These are phyloP conservation scores for Caenorhabditis sp. DNA, from an alignment of 2,888 invertebrate species.

Conservation along the genomic window DNA sequence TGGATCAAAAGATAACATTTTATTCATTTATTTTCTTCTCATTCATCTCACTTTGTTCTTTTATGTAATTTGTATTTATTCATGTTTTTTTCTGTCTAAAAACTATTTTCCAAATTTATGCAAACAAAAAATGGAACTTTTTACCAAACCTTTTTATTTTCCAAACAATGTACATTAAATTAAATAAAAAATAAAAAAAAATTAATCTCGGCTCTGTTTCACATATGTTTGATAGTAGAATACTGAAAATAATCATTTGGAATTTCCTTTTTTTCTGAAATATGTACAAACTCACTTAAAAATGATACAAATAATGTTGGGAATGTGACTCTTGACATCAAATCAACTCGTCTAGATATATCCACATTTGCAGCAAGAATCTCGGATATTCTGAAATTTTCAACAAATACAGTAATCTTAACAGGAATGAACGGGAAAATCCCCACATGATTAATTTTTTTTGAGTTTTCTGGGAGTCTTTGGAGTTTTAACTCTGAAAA, in stretches of 20 bases:
- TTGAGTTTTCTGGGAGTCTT: too few species aligned
- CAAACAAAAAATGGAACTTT: too few species aligned
- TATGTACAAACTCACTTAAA: slow-evolving; percentile 44
- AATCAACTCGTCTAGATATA: slow-evolving; percentile 66
- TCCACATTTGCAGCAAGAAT: slow-evolving; percentile 44
- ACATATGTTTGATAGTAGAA: slow-evolving; percentile 67
- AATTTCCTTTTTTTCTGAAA: too few species aligned
- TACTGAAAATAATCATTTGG: slow-evolving; percentile 47
- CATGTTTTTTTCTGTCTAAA: neutral
- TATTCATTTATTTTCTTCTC: neutral
- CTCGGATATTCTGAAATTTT: slow-evolving; percentile 23
- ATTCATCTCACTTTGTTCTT: neutral
- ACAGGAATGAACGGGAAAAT: too few species aligned
- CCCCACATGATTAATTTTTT: too few species aligned
- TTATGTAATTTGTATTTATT: neutral
- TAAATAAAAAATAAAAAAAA: slow-evolving; percentile 3
- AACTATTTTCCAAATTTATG: too few species aligned
- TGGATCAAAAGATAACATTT: neutral
- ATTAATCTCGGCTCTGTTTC: slow-evolving; percentile 38
- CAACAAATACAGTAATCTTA: neutral
- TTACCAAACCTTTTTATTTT: neutral
- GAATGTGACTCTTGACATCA: slow-evolving; percentile 62
- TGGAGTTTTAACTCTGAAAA: too few species aligned
- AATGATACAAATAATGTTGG: slow-evolving; percentile 56
- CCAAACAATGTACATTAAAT: neutral